Percentiles rank a stretch among this genome's conserved stretches.
phyloP scores from a whole-genome alignment of 2,113 vertebrate species.

The Nyctereutes procyonoides region DNA sequence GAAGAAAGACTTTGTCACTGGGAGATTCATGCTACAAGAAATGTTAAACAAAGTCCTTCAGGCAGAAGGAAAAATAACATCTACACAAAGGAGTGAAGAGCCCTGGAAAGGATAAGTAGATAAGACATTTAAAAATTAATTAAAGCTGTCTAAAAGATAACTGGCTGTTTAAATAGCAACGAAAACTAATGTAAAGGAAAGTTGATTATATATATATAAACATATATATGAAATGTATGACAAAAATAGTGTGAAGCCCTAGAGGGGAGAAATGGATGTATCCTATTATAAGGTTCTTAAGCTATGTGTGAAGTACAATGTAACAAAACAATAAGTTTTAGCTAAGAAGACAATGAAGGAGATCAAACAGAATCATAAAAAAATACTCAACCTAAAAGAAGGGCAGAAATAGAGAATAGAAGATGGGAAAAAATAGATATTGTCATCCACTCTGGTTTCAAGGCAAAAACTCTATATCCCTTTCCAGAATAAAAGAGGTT shows the following conservation, averaged over 20 bases:
- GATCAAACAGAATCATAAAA: neutral
- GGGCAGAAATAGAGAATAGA: neutral
- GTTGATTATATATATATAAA: slow-evolving; percentile 1
- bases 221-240: neutral
- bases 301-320: neutral
- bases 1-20: neutral
- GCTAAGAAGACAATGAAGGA: neutral
- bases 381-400: neutral
- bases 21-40: neutral
- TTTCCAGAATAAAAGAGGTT: neutral
- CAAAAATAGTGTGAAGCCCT: neutral
- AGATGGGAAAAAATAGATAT: neutral
- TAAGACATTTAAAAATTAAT: neutral
- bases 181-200: neutral
- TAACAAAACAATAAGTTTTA: slow-evolving; percentile 24
- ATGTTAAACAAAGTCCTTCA: neutral
- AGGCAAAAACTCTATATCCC: neutral
- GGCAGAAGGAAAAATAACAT: slow-evolving; percentile 13
- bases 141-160: slow-evolving; percentile 1
- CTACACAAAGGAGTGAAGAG: neutral
- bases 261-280: neutral
- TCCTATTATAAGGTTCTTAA: neutral
- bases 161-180: slow-evolving; percentile 19
- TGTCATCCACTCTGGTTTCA: neutral
- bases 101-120: neutral